phyloP scores from a whole-genome alignment of 92 coral and sea anemone genomes.

The Parazoanthus swiftii region DNA sequence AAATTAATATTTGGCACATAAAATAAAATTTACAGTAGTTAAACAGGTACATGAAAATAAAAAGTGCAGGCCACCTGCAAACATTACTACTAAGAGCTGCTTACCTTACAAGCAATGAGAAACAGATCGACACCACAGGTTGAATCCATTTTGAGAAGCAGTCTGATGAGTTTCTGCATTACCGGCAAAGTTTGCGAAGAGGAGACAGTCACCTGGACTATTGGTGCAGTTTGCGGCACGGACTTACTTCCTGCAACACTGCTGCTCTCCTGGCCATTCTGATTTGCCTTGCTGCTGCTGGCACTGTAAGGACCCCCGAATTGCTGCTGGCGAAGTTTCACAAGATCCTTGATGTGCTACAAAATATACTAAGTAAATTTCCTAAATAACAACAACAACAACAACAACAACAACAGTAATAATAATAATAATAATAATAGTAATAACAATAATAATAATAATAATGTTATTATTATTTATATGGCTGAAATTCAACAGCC shows the following conservation, averaged over 20 bases:
- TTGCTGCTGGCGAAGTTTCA: slow-evolving; percentile 62
- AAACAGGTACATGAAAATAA: too few relatives aligned
- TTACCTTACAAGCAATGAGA: slow-evolving; percentile 91
- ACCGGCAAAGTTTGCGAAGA: slow-evolving; percentile 69
- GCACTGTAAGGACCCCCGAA: slow-evolving; percentile 18
- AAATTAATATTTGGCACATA: too few relatives aligned
- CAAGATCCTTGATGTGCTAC: slow-evolving; percentile 77
- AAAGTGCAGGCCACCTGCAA: too few relatives aligned
- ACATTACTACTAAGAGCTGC: not conserved
- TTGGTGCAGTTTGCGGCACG: slow-evolving; percentile 16
- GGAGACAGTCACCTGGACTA: slow-evolving; percentile 16
- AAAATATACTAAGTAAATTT: not conserved
- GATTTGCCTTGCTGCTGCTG: slow-evolving; percentile 19
- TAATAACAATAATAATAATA: not conserved
- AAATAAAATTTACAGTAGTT: too few relatives aligned
- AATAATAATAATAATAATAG: not conserved
- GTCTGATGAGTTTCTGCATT: slow-evolving; percentile 85
- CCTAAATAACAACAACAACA: not conserved
- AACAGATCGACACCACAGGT: slow-evolving; percentile 83
- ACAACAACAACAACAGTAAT: too few relatives aligned
- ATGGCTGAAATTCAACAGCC: too few relatives aligned
- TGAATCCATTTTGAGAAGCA: slow-evolving; percentile 78
- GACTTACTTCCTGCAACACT: not conserved
- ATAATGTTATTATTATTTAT: not conserved
- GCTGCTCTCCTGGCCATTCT: slow-evolving; percentile 21